phyloP scores from a whole-genome alignment of 2,888 invertebrate species.

The Troilus luridus region DNA sequence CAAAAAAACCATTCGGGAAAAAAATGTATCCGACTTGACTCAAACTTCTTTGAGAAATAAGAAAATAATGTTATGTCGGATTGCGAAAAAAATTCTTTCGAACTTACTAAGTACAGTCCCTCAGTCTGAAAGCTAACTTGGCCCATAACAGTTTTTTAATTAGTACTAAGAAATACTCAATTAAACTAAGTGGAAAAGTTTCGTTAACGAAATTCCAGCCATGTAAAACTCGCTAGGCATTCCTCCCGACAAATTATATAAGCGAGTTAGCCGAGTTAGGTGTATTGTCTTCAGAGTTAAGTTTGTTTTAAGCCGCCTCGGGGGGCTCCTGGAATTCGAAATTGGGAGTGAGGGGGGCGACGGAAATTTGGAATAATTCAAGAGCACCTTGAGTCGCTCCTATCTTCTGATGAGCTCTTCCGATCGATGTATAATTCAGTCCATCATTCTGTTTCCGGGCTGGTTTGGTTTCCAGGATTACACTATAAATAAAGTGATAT shows the following conservation, averaged over 20 bases:
- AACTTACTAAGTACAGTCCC: not conserved
- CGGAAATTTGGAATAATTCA: slow-evolving; percentile 39
- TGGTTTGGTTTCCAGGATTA: not conserved
- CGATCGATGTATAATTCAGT: not conserved
- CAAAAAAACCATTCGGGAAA: no score
- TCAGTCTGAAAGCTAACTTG: not conserved
- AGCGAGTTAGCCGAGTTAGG: not conserved
- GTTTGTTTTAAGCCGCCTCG: not conserved
- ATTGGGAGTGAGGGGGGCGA: not conserved
- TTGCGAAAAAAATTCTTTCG: not conserved
- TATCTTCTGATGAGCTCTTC: not conserved
- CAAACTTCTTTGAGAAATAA: not conserved
- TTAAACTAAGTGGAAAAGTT: slow-evolving; percentile 31
- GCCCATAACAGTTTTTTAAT: not conserved
- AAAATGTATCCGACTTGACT: no score
- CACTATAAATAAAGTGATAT: no score
- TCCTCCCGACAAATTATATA: not conserved
- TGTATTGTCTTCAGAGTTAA: slow-evolving; percentile 8
- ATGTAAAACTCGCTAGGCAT: not conserved
- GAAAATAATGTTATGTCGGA: not conserved
- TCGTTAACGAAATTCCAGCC: not conserved
- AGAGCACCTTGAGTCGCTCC: not conserved
- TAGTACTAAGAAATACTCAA: not conserved
- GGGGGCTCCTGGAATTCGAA: not conserved
- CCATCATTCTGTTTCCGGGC: not conserved